Evolutionary conservation across 2,113 vertebrate genomes (phyloP).

Genomic region (Speoplatyrhinus poulsoni): DNA sequence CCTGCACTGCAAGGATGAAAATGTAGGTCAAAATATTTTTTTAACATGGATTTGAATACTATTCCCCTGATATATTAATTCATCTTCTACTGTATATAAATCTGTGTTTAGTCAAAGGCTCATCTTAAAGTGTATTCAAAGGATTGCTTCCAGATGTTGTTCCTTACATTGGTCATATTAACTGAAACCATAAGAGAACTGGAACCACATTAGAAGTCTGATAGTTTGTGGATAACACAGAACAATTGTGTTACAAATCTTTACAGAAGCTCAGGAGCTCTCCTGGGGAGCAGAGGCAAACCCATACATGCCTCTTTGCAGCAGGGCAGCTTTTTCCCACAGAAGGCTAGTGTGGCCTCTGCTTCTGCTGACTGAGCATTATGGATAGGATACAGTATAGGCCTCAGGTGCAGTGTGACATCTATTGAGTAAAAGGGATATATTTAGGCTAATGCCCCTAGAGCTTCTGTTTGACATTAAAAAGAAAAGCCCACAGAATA

Average conservation of each 20-base stretch:
- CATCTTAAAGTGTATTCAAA: neutral
- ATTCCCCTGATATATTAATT: neutral
- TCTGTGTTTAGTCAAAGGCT: neutral
- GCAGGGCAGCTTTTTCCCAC: conserved; percentile 21
- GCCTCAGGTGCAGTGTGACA: conserved; percentile 19
- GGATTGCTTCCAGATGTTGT: conserved; percentile 27
- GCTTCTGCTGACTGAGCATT: conserved; percentile 35
- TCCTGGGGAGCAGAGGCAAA: conserved; percentile 17
- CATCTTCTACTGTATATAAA: neutral
- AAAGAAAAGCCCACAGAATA: neutral
- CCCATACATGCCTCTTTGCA: conserved; percentile 21
- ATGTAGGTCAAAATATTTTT: neutral
- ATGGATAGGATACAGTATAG: conserved; percentile 25
- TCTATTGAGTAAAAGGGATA: conserved; percentile 12
- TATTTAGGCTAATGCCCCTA: conserved; percentile 3
- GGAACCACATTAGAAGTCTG: conserved; percentile 7
- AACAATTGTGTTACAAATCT: conserved; percentile 23
- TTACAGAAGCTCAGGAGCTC: conserved; percentile 9
- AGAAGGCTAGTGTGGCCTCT: conserved; percentile 26
- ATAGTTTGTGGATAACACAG: neutral
- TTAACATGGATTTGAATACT: neutral
- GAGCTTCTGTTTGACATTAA: neutral
- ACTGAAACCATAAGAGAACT: conserved; percentile 11
- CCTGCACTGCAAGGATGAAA: neutral
- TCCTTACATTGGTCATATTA: neutral